Evolutionary conservation across 2,113 vertebrate genomes (phyloP), one percentile per base, ranked within the genome.

Genomic region (Camelus bactrianus): DNA sequence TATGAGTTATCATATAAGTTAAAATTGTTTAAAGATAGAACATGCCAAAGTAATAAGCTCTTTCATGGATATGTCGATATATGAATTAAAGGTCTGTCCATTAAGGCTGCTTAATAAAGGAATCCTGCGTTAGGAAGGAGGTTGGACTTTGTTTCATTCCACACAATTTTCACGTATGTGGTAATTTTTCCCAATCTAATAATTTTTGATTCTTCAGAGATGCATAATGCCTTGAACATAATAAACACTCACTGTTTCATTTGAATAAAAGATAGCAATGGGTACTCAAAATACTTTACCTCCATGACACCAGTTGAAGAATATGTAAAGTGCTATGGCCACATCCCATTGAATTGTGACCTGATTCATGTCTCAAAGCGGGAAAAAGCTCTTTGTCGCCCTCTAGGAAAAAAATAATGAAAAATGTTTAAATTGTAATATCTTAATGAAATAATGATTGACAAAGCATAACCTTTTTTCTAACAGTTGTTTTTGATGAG

Each of bases 261-360:
- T 62, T 81, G 26, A 93, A 65, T 30, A 93, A 89, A 88, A 85
- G 15, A 56, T 35, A 82, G 35, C 70, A 72, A 73, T 58, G 72
- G 46, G 81, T 8, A 84, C 28, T 48, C 10, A 81, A 93, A 94
- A 88, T 67, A 94, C 92, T 91, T 26, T 96, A 99, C 98, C 98
- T 82, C 11, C 77, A 9, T 97, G 95, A 67, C 98, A 96, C 94
- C 97, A 98, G 35, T n/a, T 97, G 96, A 98, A 97, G 94, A 98
- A 94, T 9, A 97, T 0, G 0, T 75, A 96, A 60, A 98, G 89
- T 1, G 20, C 19, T 86, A 96, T 22, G 67, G 90, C 58, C 46
- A 93, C 5, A 0, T 94, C 1, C 46, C 97, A n/a, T 2, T 95
- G 94, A 2, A 0, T 50, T 85, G 95, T 97, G 95, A 96, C 75